These are phyloP conservation scores for Apogon hyalosoma DNA, from an alignment of 2,797 vertebrate species.

Conservation along the genomic window DNA sequence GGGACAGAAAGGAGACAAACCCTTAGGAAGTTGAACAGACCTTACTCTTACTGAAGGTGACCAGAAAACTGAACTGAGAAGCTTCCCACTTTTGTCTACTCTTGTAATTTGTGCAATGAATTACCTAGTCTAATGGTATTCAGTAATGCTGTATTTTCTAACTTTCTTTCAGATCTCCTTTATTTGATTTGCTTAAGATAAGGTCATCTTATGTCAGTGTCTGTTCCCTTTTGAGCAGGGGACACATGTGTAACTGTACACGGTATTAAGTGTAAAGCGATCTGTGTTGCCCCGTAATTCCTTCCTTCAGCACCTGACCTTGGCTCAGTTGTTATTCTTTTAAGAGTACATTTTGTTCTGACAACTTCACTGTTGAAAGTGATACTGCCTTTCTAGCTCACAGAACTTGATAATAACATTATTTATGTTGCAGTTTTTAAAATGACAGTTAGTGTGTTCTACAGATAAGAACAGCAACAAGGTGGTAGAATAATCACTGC, in stretches of 20 bases:
- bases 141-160: not conserved
- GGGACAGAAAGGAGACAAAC: no score
- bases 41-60: no score
- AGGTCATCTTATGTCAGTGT: slow-evolving; percentile 28
- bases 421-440: no score
- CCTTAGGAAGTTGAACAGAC: no score
- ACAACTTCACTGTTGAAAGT: slow-evolving; percentile 4
- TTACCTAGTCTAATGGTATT: not conserved
- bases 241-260: slow-evolving; percentile 59
- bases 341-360: slow-evolving; percentile 1
- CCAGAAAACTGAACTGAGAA: no score
- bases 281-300: slow-evolving; percentile 15
- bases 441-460: no score
- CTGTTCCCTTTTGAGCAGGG: slow-evolving; percentile 35
- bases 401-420: no score
- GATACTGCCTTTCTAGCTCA: slow-evolving; percentile 10
- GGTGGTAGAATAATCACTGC: no score
- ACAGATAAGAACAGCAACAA: no score
- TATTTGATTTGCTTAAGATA: slow-evolving; percentile 7
- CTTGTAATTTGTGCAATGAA: no score
- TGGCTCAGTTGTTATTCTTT: slow-evolving; percentile 25
- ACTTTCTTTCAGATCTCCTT: slow-evolving; percentile 12
- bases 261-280: slow-evolving; percentile 60
- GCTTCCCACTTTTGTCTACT: no score
- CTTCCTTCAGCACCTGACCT: slow-evolving; percentile 42